A percentile compares a stretch with the other conserved stretches of the same genome.
phyloP scores from a whole-genome alignment of 2,113 vertebrate species.

The Prionailurus viverrinus region DNA sequence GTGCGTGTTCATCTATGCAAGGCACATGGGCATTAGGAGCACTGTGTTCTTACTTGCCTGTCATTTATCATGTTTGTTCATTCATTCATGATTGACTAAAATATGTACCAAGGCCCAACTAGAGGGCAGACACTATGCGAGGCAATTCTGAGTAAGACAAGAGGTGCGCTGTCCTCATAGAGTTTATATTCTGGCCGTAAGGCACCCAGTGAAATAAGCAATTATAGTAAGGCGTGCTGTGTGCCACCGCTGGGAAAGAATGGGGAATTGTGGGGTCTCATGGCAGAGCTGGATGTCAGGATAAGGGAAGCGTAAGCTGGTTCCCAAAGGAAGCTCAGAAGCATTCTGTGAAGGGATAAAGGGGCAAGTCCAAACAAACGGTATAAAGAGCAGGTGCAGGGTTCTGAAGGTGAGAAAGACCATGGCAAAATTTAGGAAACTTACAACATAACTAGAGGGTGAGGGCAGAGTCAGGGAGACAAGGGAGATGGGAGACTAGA shows the following conservation, averaged over 20 bases:
- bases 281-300: neutral
- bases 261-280: neutral
- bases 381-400: neutral
- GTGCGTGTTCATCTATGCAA: neutral
- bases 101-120: neutral
- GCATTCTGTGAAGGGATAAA: neutral
- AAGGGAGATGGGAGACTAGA: neutral
- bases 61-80: neutral
- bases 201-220: neutral
- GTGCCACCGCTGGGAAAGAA: neutral
- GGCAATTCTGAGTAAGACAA: neutral
- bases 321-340: neutral
- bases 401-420: neutral
- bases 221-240: neutral
- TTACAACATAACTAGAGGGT: neutral
- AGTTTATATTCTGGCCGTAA: neutral
- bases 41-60: accelerated
- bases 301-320: neutral
- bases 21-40: neutral
- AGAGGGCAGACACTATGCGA: neutral
- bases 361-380: neutral
- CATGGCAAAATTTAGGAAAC: neutral
- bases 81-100: neutral
- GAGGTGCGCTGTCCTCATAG: neutral
- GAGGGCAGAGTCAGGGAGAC: neutral